Evolutionary conservation across 2,888 invertebrate genomes (phyloP).

Genomic region (Mesorhabditis sp.): DNA sequence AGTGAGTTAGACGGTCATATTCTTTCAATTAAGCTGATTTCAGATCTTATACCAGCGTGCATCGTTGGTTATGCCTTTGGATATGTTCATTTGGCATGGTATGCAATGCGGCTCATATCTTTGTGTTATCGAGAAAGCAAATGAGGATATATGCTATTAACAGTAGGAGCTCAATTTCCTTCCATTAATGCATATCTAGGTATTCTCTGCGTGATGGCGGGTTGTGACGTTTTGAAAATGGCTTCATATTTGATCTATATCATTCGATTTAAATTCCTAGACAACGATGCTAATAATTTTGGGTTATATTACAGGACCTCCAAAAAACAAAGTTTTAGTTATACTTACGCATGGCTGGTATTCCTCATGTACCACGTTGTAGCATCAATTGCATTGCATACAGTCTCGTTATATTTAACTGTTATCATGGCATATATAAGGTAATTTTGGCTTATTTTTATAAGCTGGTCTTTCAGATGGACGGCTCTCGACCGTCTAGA

Average conservation of each 20-base stretch:
- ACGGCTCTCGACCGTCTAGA: slow-evolving; percentile 39
- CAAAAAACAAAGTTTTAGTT: slow-evolving; percentile 16
- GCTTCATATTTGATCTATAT: slow-evolving; percentile 51
- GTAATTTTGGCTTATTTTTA: slow-evolving; percentile 8
- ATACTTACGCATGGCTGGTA: slow-evolving; percentile 38
- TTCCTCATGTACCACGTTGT: slow-evolving; percentile 43
- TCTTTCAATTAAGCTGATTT: slow-evolving; percentile 10
- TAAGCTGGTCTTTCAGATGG: slow-evolving; percentile 23
- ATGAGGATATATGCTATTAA: slow-evolving; percentile 9
- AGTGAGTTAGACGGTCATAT: slow-evolving; percentile 13
- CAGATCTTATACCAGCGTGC: slow-evolving; percentile 38
- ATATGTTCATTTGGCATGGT: slow-evolving; percentile 39
- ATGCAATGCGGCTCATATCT: slow-evolving; percentile 40
- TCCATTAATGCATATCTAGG: not conserved
- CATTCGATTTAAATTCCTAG: slow-evolving; percentile 44
- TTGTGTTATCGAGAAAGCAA: slow-evolving; percentile 27
- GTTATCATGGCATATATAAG: slow-evolving; percentile 54
- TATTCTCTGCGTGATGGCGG: slow-evolving; percentile 43
- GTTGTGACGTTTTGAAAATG: slow-evolving; percentile 56
- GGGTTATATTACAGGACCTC: not conserved
- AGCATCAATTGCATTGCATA: slow-evolving; percentile 50
- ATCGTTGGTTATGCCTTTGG: slow-evolving; percentile 35
- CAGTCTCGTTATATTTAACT: slow-evolving; percentile 50
- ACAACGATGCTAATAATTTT: slow-evolving; percentile 13
- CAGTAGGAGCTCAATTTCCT: not conserved